Conservation (phyloP, 1,140 invertebrate genomes). For the Zophobas morio region DNA sequence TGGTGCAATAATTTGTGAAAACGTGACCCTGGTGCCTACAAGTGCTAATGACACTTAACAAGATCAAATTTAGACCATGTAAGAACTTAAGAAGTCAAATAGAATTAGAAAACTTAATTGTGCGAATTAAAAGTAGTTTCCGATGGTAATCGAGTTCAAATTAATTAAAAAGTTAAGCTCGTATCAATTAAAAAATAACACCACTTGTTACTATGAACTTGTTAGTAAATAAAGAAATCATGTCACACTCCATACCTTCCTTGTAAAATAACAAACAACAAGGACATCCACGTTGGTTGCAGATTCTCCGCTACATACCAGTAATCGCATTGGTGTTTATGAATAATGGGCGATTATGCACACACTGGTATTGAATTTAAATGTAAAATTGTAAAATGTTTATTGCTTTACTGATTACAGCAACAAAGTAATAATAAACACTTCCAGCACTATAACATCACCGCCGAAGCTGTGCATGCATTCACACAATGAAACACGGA, state of each 20-base stretch:
- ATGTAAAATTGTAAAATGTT: constrained; percentile 7
- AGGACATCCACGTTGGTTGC: constrained; percentile 17
- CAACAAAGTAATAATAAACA: not conserved
- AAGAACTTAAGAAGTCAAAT: constrained; percentile 18
- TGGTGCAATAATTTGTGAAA: constrained; percentile 29
- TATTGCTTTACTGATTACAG: constrained; percentile 20
- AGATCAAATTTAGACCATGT: constrained; percentile 21
- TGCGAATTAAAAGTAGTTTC: constrained; percentile 11
- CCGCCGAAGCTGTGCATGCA: too few species aligned
- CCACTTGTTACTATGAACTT: not conserved
- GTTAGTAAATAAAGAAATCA: not conserved
- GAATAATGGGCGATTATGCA: constrained; percentile 25
- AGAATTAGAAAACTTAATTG: constrained; percentile 27
- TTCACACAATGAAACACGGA: too few species aligned
- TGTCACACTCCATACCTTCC: constrained; percentile 3
- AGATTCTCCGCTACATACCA: constrained; percentile 13
- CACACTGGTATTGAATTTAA: constrained; percentile 10
- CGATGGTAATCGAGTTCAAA: not conserved
- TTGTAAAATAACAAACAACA: constrained; percentile 24
- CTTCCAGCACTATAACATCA: not conserved
- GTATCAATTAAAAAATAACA: constrained; percentile 6
- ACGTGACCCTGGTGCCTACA: constrained; percentile 18
- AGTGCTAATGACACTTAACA: constrained; percentile 33
- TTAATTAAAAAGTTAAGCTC: constrained; percentile 4
- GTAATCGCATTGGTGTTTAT: not conserved